These are phyloP conservation scores for Acanthosepion esculentum DNA, from an alignment of 2,888 invertebrate genomes.

Conservation along the genomic window DNA sequence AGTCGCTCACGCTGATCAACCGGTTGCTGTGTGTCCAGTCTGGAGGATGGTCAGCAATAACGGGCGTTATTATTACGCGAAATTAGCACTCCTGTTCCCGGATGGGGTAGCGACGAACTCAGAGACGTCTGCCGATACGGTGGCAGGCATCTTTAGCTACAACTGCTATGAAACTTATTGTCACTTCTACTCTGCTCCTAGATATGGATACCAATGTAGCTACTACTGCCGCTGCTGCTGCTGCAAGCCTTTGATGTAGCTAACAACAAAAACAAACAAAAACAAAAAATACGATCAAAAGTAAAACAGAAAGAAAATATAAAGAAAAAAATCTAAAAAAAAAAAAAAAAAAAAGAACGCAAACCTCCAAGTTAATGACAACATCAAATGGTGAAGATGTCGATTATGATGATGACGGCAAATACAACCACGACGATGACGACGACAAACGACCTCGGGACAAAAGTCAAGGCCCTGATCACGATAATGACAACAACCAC, in stretches of 20 bases:
- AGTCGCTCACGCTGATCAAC: not conserved
- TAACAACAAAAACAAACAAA: not conserved
- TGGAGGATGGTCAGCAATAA: not conserved
- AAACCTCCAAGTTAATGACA: not conserved
- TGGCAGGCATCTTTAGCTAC: not conserved
- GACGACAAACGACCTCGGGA: not conserved
- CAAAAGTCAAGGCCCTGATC: not conserved
- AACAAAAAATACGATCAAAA: not conserved
- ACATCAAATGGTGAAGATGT: not conserved
- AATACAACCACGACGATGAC: not conserved
- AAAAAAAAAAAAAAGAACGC: not conserved
- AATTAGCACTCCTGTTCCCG: not conserved
- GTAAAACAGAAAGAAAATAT: not conserved
- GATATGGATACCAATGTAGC: conserved; percentile 2
- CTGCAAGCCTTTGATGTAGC: not conserved
- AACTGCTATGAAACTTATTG: not conserved
- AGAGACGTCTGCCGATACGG: not conserved
- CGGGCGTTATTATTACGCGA: not conserved
- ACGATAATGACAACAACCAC: not conserved
- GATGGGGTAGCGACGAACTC: not conserved
- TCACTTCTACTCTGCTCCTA: not conserved
- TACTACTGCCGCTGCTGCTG: not conserved
- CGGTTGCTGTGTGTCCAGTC: not conserved
- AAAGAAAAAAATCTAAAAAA: not conserved
- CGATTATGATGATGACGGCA: conserved; percentile 24